Evolutionary conservation across 1,140 invertebrate species (phyloP), one percentile per base, ranked within the genome.

Genomic region (Portunus trituberculatus): DNA sequence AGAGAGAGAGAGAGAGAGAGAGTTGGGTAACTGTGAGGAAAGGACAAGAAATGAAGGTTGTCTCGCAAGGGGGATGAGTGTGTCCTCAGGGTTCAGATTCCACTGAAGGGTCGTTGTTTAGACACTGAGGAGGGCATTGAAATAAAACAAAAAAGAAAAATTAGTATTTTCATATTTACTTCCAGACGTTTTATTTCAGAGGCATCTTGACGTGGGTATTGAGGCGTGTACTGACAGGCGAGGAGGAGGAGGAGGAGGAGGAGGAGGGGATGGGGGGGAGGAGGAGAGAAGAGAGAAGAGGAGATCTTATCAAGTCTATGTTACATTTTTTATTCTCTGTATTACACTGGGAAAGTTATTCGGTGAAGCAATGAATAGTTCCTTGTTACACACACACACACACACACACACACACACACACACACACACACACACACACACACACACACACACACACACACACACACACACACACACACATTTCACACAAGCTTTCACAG

Each of bases 221-320:
- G 52, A 59, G 52, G 52, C 52, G 52, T 76, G 67, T 76, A 25
- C 67, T 7, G 67, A 76, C 20, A 76, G 67, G 4, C 20, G n/a
- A 76, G 20, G 87, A 88, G 87, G 46, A n/a, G n/a, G 87, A 88
- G 87, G 46, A 48, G 46, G 87, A 88, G 87, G 67, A 76, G 67
- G 20, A 76, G n/a, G 20, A 2, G 67, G 20, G 67, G 67, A 76
- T 7, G 59, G 20, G 48, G 48, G 14, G 48, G 48, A 52, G 48
- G 48, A 52, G 48, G 48, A 52, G 48, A 0, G 52, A 20, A 10
- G 52, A 20, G 52, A 20, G 52, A 10, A 20, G 52, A 59, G 52
- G 52, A 59, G 52, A 59, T 59, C 52, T 59, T 20, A 59, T 59
- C 16, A 59, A 59, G 52, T 59, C 52, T 1, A 59, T 59, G 52